Percentiles rank a stretch among this genome's conserved stretches.
These are phyloP conservation scores for Marronus borbonicus DNA, from an alignment of 2,888 invertebrate species.

Conservation along the genomic window DNA sequence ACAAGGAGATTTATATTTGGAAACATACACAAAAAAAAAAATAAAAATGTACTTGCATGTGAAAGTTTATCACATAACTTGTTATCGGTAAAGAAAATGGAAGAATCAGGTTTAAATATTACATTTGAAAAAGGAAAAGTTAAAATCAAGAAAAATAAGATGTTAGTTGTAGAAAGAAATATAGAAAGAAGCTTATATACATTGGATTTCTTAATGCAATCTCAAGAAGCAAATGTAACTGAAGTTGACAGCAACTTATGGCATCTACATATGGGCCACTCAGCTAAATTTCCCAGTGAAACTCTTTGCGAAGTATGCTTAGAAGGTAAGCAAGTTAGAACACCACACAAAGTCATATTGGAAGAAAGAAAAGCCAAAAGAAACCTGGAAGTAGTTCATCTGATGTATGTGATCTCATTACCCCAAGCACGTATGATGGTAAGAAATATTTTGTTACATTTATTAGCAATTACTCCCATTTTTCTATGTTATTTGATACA, in stretches of 20 bases:
- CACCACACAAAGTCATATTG: neutral
- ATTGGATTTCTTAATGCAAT: neutral
- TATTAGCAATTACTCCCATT: neutral
- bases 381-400: neutral
- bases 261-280: slow-evolving; percentile 58
- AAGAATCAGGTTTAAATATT: slow-evolving; percentile 53
- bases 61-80: slow-evolving; percentile 54
- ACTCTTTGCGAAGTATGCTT: slow-evolving; percentile 55
- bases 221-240: slow-evolving; percentile 36
- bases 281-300: slow-evolving; percentile 51
- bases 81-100: slow-evolving; percentile 56
- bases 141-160: slow-evolving; percentile 50
- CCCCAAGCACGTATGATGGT: neutral
- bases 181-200: too few species aligned
- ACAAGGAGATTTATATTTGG: slow-evolving; percentile 54
- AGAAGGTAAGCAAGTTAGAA: slow-evolving; percentile 50
- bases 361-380: neutral
- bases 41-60: slow-evolving; percentile 56
- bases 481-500: neutral
- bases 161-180: neutral
- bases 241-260: slow-evolving; percentile 40
- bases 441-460: neutral
- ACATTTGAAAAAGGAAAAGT: slow-evolving; percentile 53
- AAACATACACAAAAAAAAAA: slow-evolving; percentile 50
- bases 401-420: neutral